Evolutionary conservation across 2,113 vertebrate genomes (phyloP).

Genomic region (Neotragus pygmaeus): DNA sequence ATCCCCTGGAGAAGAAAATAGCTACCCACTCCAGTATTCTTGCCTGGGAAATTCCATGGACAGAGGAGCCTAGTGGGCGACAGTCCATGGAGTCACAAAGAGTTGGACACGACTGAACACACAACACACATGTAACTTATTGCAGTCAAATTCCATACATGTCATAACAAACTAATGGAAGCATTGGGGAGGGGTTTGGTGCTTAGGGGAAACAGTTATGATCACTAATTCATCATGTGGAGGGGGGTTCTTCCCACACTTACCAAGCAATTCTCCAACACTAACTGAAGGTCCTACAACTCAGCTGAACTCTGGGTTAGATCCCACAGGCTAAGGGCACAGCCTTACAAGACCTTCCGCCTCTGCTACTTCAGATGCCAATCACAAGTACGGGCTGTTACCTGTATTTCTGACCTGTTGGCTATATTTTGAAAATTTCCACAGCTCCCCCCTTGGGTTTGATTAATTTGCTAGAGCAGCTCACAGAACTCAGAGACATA

Average conservation of each 20-base stretch:
- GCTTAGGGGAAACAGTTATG: not conserved
- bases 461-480: not conserved
- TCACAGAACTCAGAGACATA: not conserved
- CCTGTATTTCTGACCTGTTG: not conserved
- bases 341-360: not conserved
- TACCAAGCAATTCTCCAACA: not conserved
- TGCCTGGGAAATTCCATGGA: not conserved
- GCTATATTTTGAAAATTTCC: not conserved
- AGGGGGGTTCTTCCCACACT: too few species aligned
- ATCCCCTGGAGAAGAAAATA: not conserved
- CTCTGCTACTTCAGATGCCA: not conserved
- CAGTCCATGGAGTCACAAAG: not conserved
- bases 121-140: not conserved
- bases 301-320: not conserved
- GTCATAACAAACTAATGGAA: not conserved
- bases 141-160: not conserved
- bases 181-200: not conserved
- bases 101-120: not conserved
- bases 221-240: not conserved
- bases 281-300: not conserved
- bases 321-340: not conserved
- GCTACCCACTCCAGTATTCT: not conserved
- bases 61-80: not conserved
- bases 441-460: not conserved
- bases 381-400: not conserved